Evolutionary conservation across 2,888 invertebrate species (phyloP), one percentile per base, ranked within the genome.

Genomic region (Hirtodrosophila trivittata): DNA sequence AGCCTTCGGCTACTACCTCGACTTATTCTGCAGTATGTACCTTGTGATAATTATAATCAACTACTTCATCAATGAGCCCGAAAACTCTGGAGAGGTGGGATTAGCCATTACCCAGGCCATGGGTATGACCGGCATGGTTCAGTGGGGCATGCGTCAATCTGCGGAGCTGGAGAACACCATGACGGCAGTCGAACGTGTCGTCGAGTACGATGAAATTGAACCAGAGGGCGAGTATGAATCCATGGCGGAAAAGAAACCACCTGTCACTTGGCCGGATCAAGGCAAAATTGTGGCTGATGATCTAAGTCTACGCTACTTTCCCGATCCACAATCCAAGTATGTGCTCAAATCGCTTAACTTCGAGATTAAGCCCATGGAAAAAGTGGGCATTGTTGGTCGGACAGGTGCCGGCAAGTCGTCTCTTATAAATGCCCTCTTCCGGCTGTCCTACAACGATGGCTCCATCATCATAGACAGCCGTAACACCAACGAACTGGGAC

Each of bases 1-100:
- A 55, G 98, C 98, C 73, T 97, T 99, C 86, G 98, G 97, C 0
- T 96, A 97, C 87, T 96, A 96, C 93, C 91, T 99, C 77, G 99
- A 99, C 89, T 92, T 96, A 73, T 93, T 97, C 50, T 98, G 97
- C 87, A 93, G 96, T 0, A 70, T 95, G 3, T 98, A 97, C 91
- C 96, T 98, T 56, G 93, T 94, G 0, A 89, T 95, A 42, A 97
- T 98, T 0, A 96, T 97, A 0, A 92, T 97, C 78, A 96, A 95
- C 83, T 97, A 97, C 90, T 93, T 98, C 42, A 90, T 96, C 0
- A 91, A 95, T 46, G 93, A 93, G 32, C 92, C 91, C 88, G 91
- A 92, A 92, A 91, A 92, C 66, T 94, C 95, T 9, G 95, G 95
- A 18, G 93, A 94, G 82, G 95, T 96, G 4, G 96, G 96, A 10